Evolutionary conservation across 2,113 vertebrate species (phyloP), one percentile per base, ranked within the genome.

Genomic region (Vulpes lagopus): DNA sequence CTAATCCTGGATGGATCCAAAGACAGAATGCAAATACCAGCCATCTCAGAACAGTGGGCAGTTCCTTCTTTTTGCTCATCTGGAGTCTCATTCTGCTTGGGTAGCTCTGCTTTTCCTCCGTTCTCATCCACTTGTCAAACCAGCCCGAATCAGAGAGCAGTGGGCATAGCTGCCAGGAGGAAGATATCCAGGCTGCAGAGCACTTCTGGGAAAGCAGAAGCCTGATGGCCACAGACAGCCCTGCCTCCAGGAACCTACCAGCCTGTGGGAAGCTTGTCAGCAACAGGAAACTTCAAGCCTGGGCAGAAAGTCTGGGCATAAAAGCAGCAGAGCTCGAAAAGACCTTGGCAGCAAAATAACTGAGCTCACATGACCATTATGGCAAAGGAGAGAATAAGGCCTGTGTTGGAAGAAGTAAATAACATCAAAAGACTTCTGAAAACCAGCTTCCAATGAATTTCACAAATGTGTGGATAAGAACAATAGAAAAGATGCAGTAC

Each of bases 351-450:
- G 55, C 38, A 59, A 84, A 87, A 65, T 14, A 94, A 82, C 71
- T 59, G 16, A 87, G 53, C 35, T 76, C 32, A 16, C n/a, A 0
- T 35, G 35, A 69, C 20, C 59, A 64, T n/a, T 60, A 32, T 22
- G 25, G 76, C 49, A 86, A 87, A 49, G 43, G 86, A 92, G 62
- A 87, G 60, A 92, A 81, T 82, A 22, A 91, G 81, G 38, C 27
- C 38, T 73, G 7, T 53, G 67, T 43, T 78, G 59, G 76, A 74
- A 92, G 30, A 87, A 64, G 27, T 12, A 69, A 94, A 49, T 57
- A 71, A 64, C 17, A 16, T 16, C 51, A 86, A 62, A 2, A 92
- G 71, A 95, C 11, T 30, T 62, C 57, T 65, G 88, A 92, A 88
- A 93, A 90, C 22, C 38, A 49, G 10, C 35, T 71, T 91, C 32